A percentile compares a stretch with the other conserved stretches of the same genome.
Evolutionary conservation across 2,797 vertebrate species (phyloP).

Genomic region (Pseudotriccus pelzelni): DNA sequence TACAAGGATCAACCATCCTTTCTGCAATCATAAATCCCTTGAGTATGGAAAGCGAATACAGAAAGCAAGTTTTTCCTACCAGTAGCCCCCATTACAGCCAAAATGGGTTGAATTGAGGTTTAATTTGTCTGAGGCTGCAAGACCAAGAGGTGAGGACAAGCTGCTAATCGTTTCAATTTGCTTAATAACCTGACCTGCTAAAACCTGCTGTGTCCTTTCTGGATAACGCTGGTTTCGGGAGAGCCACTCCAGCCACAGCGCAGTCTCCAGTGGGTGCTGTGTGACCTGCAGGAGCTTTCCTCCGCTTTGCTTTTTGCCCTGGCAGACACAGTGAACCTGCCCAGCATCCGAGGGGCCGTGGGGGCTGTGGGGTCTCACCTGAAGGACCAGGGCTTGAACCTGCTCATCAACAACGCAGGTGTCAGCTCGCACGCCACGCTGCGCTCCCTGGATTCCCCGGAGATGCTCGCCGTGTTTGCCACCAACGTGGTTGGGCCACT

Average conservation of each 20-base stretch:
- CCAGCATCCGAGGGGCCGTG: neutral
- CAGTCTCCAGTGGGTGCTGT: neutral
- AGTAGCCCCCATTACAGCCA: neutral
- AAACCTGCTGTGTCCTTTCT: neutral
- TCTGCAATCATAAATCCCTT: neutral
- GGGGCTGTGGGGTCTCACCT: neutral
- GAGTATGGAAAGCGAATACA: neutral
- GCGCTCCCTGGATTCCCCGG: neutral
- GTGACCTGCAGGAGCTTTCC: neutral
- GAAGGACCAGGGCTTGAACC: constrained; percentile 45
- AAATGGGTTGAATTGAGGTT: neutral
- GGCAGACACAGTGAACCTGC: constrained; percentile 23
- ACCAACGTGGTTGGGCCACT: constrained; percentile 20
- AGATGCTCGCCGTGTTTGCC: constrained; percentile 12
- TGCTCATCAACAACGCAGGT: constrained; percentile 50
- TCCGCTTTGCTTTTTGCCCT: neutral
- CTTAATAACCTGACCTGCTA: neutral
- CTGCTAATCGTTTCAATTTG: neutral
- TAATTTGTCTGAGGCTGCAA: neutral
- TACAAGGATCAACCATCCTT: neutral
- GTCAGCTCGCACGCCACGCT: neutral
- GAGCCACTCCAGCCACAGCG: neutral
- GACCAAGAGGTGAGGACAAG: neutral
- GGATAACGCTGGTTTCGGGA: neutral
- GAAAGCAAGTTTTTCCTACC: neutral